Evolutionary conservation across 2,113 vertebrate genomes (phyloP), one percentile per base, ranked within the genome.

Genomic region (Sylvicapra grimmia): DNA sequence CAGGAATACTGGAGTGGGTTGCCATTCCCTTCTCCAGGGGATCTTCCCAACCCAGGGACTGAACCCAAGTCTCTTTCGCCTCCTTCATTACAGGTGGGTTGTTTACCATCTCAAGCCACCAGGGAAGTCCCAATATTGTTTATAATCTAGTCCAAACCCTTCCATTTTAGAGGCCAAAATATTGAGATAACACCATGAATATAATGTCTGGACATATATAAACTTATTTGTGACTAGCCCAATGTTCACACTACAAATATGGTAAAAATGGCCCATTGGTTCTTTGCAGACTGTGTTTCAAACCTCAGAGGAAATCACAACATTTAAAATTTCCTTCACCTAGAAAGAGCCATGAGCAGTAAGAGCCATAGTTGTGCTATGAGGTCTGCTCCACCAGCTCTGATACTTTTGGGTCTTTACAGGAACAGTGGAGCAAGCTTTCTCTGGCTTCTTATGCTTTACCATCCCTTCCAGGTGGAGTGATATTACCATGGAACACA

Each of bases 311-410:
- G 59, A 72, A 68, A 47, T 56, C 53, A 72, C 18, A 27, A 11
- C 33, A 25, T 59, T 77, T 47, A 25, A 89, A 68, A 36, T 75
- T n/a, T 11, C n/a, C 79, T 96, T 23, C 31, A 47, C 68, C 49
- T 27, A 44, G 31, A 83, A 7, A 36, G 0, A 68, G n/a, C 1
- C 6, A 31, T 6, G 58, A 58, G 86, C 19, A 27, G 3, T 13
- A 85, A 93, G n/a, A 80, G 6, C 54, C 12, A 3, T 59, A 31
- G 36, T 33, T 86, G 25, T 25, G 27, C 54, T 53, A 27, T 0
- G 0, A 1, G 18, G 31, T 85, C 36, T n/a, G 4, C 9, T 18
- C 75, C 10, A 14, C 18, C 7, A 5, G 21, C 25, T 19, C 63
- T 54, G 44, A 29, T 68, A 23, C 11, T 68, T 29, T 75, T 51